Percentiles rank a stretch among this genome's conserved stretches.
Conservation (phyloP, 2,113 vertebrate species). For the Erinaceus europaeus region DNA sequence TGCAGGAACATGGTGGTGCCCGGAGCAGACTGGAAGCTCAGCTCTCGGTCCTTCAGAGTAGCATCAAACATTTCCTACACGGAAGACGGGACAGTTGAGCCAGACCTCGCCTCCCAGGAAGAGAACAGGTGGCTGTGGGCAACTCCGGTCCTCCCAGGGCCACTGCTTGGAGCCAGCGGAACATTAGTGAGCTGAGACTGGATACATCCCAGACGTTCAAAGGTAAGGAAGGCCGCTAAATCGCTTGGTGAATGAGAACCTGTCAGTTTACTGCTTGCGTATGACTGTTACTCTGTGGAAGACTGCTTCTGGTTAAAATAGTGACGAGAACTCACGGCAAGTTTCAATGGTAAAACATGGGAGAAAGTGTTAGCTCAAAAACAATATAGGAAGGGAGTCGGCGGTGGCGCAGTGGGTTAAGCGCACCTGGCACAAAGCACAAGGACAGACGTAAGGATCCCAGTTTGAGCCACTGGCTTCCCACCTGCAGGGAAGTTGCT, state of each 20-base stretch:
- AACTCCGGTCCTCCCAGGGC: neutral
- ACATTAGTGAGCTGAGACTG: neutral
- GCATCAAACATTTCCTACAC: slow-evolving; percentile 97
- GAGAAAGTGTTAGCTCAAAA: slow-evolving; percentile 15
- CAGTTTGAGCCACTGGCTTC: too few species aligned
- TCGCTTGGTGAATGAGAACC: neutral
- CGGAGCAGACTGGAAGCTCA: slow-evolving; percentile 95
- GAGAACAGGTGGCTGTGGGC: neutral
- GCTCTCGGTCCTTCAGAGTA: slow-evolving; percentile 92
- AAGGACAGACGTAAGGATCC: too few species aligned
- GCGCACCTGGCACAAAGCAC: too few species aligned
- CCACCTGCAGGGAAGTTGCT: too few species aligned
- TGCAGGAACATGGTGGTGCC: slow-evolving; percentile 98
- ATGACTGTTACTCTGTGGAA: neutral
- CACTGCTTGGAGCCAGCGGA: neutral
- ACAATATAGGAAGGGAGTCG: too few species aligned
- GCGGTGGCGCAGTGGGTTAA: too few species aligned
- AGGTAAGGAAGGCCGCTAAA: neutral
- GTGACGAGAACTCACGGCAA: neutral
- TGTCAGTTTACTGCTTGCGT: too few species aligned
- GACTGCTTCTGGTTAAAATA: neutral
- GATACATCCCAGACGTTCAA: neutral
- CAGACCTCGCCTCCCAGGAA: neutral
- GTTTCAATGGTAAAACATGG: neutral
- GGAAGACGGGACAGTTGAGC: neutral